Evolutionary conservation across 2,113 vertebrate genomes (phyloP), one percentile per base, ranked within the genome.

Genomic region (Corythornis madagascariensis): DNA sequence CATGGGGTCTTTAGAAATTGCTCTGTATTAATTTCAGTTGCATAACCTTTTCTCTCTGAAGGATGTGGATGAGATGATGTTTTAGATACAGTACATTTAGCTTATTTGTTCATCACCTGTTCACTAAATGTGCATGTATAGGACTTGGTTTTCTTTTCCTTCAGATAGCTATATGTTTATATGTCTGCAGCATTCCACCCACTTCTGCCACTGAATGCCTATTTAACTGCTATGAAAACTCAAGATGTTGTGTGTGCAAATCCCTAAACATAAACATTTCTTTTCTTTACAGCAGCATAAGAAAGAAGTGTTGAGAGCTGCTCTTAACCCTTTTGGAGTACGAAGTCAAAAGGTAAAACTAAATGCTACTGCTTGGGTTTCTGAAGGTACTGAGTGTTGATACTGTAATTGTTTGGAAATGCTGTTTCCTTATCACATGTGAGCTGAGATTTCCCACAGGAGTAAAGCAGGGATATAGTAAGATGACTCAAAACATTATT

Each of bases 291-390:
- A 97, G 95, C 75, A 92, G 96, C 79, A 94, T 77, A 95, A 94
- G 94, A 92, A 96, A 95, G 95, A 95, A 97, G 95, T 97, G 83
- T 89, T 97, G 97, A 96, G 93, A 97, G 90, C 92, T 97, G 80
- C 79, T 95, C 95, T 96, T 97, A 86, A 93, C 94, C 91, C 94
- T 93, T 96, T 96, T 89, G 94, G 85, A 97, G 82, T 92, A 72
- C 77, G 4, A 97, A 95, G 82, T 78, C 92, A 89, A 93, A 96
- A 98, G 97, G 96, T 97, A 98, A 97, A 72, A 38, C 73, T 84
- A 85, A 92, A 10, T 33, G 26, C 57, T 75, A 40, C 25, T 89
- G 80, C 91, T 55, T 63, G 13, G n/a, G 43, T 89, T 91, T 77
- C 72, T 90, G 78, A 88, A 67, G 18, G 53, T 67, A 67, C 76